Conservation (phyloP, 2,113 vertebrate genomes). For the Eretmochelys imbricata region DNA sequence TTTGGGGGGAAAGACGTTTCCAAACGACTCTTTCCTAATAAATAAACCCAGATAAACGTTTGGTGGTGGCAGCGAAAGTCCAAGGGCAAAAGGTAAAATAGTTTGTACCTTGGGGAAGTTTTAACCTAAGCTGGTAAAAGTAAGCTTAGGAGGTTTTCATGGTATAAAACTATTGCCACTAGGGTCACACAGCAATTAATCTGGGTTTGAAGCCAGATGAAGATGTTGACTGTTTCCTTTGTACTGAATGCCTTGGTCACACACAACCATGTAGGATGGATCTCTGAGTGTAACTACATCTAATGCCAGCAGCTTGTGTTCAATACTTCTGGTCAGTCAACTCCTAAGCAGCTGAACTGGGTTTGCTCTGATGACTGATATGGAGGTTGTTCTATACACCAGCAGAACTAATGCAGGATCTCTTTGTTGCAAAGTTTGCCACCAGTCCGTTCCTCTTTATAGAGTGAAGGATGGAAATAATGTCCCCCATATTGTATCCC, state of each 20-base stretch:
- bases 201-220: neutral
- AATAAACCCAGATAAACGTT: too few relatives aligned
- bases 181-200: neutral
- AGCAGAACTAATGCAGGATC: neutral
- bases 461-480: neutral
- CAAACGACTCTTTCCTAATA: too few relatives aligned
- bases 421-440: neutral
- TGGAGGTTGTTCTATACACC: neutral
- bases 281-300: neutral
- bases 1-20: too few relatives aligned
- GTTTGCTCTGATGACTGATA: neutral
- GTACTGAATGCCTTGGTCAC: rapidly evolving
- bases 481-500: rapidly evolving
- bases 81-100: too few relatives aligned
- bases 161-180: neutral
- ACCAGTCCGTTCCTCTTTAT: neutral
- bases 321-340: neutral
- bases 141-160: too few relatives aligned
- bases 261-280: neutral
- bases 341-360: neutral
- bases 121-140: too few relatives aligned
- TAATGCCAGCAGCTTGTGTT: neutral
- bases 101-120: too few relatives aligned
- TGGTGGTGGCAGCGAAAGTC: too few relatives aligned
- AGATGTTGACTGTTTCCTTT: neutral